Base-by-base conservation (phyloP, 2,113 vertebrate species). In the Notarius lentiginosus region DNA sequence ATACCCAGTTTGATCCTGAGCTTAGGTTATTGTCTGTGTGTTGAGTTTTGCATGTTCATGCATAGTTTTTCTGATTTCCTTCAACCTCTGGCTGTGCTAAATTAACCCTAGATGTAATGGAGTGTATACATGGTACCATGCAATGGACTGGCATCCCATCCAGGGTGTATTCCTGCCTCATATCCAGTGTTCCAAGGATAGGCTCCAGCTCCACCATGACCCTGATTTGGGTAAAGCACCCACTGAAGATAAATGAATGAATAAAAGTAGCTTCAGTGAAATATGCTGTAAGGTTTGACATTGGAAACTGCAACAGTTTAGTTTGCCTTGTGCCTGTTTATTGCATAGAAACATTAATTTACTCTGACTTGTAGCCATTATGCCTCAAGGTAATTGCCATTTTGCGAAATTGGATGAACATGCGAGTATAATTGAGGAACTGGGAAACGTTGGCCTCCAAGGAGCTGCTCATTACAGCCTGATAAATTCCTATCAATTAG, bases 401-500 rank as follows among this genome's bases (percentile, higher is more conserved):
- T 86, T 82, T 70, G 68, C n/a, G 2, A 41, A 73, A 70, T 76
- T n/a, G 17, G 49, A 55, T 17, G 27, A 51, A 7, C 86, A 34
- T 73, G 0, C 55, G 3, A 2, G 65, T 41, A 51, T 66, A 86
- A 88, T 83, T 88, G 86, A 22, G 73, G 11, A 66, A 72, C 56
- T 56, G 65, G 87, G 81, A 65, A 49, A 79, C 41, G 20, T 12
- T 55, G 51, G 72, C 55, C 49, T 85, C 41, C 20, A 22, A 24
- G 72, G 86, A 87, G 34, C 58, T 75, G 53, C 66, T 84, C 63
- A 84, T 81, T 58, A 68, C 77, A 79, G 85, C 34, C 77, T 85
- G 88, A 87, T 87, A 82, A 77, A 83, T 89, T 87, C 53, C 27
- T 70, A 49, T 47, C 53, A 55, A 7, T 70, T 30, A 27, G 82